phyloP scores from a whole-genome alignment of 2,888 invertebrate genomes.

The Celastrina argiolus region DNA sequence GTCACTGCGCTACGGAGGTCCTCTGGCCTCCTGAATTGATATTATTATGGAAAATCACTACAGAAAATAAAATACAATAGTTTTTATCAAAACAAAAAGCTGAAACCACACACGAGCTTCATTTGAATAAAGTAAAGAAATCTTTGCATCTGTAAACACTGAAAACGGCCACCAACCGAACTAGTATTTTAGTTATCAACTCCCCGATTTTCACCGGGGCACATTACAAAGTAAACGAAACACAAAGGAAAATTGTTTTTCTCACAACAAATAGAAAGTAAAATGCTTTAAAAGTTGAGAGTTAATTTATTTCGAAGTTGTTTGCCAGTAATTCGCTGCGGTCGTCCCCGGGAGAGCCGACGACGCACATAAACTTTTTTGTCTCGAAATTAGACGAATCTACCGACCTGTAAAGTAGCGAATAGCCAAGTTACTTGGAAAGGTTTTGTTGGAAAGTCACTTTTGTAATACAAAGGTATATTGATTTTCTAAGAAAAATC shows the following conservation, averaged over 20 bases:
- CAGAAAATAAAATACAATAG: not conserved
- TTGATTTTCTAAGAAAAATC: not conserved
- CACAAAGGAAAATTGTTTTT: constrained; percentile 66
- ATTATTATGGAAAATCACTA: too few relatives aligned
- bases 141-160: not conserved
- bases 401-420: constrained; percentile 21
- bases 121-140: not conserved
- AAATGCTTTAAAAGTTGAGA: constrained; percentile 69
- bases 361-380: constrained; percentile 42
- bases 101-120: not conserved
- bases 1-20: too few relatives aligned
- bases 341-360: constrained; percentile 58
- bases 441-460: not conserved
- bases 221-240: constrained; percentile 30
- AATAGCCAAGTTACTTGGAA: not conserved
- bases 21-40: too few relatives aligned
- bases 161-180: not conserved
- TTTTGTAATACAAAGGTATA: not conserved
- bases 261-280: constrained; percentile 39
- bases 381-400: constrained; percentile 30
- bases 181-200: constrained; percentile 16
- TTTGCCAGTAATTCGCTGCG: constrained; percentile 75
- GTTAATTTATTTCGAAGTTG: constrained; percentile 76
- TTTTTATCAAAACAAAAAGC: not conserved
- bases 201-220: constrained; percentile 10